Conservation (phyloP, 2,113 vertebrate genomes). For the Lepisosteus oculatus region DNA sequence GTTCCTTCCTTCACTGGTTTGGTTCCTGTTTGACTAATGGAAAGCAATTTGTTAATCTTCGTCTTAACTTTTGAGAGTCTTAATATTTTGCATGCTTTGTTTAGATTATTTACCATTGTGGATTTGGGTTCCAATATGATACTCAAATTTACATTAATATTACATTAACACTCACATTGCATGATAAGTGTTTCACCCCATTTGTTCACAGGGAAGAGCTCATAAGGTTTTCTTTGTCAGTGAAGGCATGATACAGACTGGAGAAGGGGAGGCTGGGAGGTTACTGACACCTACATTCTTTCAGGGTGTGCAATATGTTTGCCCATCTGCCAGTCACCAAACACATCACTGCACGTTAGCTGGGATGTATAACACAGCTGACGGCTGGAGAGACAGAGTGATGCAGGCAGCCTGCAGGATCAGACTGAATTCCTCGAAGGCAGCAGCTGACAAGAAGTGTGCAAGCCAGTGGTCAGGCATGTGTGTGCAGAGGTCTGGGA, state of each 20-base stretch:
- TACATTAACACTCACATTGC: too few relatives aligned
- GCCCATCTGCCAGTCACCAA: conserved; percentile 24
- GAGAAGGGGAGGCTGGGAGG: conserved; percentile 13
- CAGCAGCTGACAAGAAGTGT: conserved; percentile 1
- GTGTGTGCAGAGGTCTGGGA: conserved; percentile 2
- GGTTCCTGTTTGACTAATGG: too few relatives aligned
- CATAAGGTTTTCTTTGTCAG: background rate
- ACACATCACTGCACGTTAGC: conserved; percentile 23
- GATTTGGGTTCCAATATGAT: too few relatives aligned
- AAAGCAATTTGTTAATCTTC: too few relatives aligned
- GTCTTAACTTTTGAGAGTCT: too few relatives aligned
- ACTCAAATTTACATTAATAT: too few relatives aligned
- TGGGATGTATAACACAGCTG: conserved; percentile 1
- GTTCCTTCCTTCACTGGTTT: too few relatives aligned
- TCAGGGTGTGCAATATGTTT: conserved; percentile 14
- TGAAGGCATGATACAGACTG: conserved; percentile 25
- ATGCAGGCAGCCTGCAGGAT: background rate
- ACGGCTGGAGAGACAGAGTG: background rate
- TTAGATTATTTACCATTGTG: too few relatives aligned
- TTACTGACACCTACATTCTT: conserved; percentile 15
- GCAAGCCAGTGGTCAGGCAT: background rate
- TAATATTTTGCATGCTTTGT: too few relatives aligned
- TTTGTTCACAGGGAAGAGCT: too few relatives aligned
- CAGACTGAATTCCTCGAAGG: background rate
- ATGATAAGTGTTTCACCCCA: too few relatives aligned